Evolutionary conservation across 1,140 invertebrate species (phyloP), one percentile per base, ranked within the genome.

Genomic region (Zaprionus lachaisei): DNA sequence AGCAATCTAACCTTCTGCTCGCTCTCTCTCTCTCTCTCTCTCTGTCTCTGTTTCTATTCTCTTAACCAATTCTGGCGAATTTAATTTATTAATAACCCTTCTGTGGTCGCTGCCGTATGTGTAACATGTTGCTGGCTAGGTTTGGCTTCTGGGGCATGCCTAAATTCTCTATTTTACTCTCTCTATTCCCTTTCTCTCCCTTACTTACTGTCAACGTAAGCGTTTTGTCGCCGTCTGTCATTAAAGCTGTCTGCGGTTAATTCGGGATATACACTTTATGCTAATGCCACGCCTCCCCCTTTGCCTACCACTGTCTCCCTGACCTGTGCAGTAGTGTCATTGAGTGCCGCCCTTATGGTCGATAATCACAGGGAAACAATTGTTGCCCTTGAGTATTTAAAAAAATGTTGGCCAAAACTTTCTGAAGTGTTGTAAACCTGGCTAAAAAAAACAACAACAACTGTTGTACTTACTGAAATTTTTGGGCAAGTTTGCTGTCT

Each of bases 11-110:
- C 41, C 7, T 38, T 5, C 14, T n/a, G 2, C 15, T 41, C 5
- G 3, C 14, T n/a, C 38, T 5, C 38, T n/a, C 5, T 11, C 14
- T n/a, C 38, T 5, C 38, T n/a, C 5, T 5, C 12, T 14, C 20
- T 15, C 15, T 15, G 5, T 15, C 4, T 15, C 37, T 15, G 14
- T 15, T 15, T 12, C 34, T 37, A 12, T 11, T 11, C 37, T 41
- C 6, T n/a, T n/a, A 15, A 7, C 15, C 38, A 7, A n/a, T 41
- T 41, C 38, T 15, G n/a, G 2, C 47, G 47, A 24, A 87, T 87
- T 76, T 83, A 87, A 87, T 87, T 87, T 83, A 87, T 87, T 83
- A 83, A 87, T 87, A 87, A 87, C 80, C 83, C 80, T 83, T 87
- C 41, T 82, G 77, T 55, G 72, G 68, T 51, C 22, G 64, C 67